Conservation (phyloP, 2,797 vertebrate species). For the Erpetoichthys calabaricus region DNA sequence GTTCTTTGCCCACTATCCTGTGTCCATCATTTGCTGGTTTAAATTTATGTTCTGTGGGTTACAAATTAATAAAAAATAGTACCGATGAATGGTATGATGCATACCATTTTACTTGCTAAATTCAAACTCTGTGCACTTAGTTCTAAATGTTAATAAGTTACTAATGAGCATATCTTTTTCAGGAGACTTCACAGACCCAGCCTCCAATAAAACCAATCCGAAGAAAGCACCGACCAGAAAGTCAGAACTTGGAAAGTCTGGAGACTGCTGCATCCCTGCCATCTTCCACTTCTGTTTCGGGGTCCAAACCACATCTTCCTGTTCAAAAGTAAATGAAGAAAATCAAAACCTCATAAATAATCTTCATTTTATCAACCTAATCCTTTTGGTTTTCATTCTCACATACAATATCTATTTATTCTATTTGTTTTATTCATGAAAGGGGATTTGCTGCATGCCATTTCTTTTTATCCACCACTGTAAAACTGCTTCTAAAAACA, state of each 20-base stretch:
- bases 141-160: conserved; percentile 16
- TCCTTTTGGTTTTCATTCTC: too few relatives aligned
- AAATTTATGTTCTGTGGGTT: too few relatives aligned
- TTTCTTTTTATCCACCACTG: too few relatives aligned
- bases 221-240: conserved; percentile 69
- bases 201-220: conserved; percentile 76
- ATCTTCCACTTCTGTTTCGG: conserved; percentile 32
- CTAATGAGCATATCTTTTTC: conserved; percentile 16
- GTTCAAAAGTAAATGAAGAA: conserved; percentile 59
- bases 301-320: conserved; percentile 46
- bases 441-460: too few relatives aligned
- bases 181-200: conserved; percentile 58
- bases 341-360: too few relatives aligned
- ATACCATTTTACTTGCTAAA: conserved; percentile 14
- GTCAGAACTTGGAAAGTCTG: conserved; percentile 48
- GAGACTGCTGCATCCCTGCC: conserved; percentile 38
- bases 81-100: not conserved
- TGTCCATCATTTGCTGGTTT: too few relatives aligned
- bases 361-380: too few relatives aligned
- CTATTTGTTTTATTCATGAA: too few relatives aligned
- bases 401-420: too few relatives aligned
- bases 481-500: too few relatives aligned
- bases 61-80: not conserved
- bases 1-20: too few relatives aligned
- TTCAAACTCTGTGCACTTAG: conserved; percentile 11